Evolutionary conservation across 2,888 invertebrate genomes (phyloP), one percentile per base, ranked within the genome.

Genomic region (Orthosia incerta): DNA sequence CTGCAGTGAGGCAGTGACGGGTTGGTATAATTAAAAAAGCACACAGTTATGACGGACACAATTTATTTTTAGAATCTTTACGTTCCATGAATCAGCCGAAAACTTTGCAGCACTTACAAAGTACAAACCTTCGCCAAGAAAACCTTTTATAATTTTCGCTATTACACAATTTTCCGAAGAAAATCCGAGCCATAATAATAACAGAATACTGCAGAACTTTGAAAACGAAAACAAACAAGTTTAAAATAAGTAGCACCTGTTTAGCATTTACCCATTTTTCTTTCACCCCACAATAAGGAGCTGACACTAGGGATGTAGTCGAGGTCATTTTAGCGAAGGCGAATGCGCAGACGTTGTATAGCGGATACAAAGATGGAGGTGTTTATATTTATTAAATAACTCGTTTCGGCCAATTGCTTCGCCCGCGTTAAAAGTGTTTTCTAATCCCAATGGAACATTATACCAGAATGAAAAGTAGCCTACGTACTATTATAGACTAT

Each of bases 241-340:
- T 81, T 61, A 65, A 69, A 69, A 76, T 65, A 53, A 57, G 23
- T n/a, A 55, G 39, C 69, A 69, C 45, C 77, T 69, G 76, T 65
- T 69, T 79, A 48, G 55, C 51, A 81, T 78, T 75, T 53, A 53
- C 5, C 18, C 67, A 68, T 65, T 69, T 81, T 62, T 76, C 82
- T 81, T 57, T 18, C n/a, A 55, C 64, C n/a, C 45, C 18, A 18
- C 63, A 55, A 26, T 64, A 51, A 20, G 59, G 59, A 20, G 31
- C 7, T 39, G 31, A 31, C 31, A 57, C 57, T 23, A 45, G 15
- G 20, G 53, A 55, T 23, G 53, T 51, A 20, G 1, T 12, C 12
- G n/a, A 51, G 11, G 51, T n/a, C n/a, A 53, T 13, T 23, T 55
- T 23, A 11, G 23, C 20, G 23, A 15, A 13, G 53, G 4, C 13